Conservation (phyloP, 2,113 vertebrate species). For the Lepisosteus oculatus region DNA sequence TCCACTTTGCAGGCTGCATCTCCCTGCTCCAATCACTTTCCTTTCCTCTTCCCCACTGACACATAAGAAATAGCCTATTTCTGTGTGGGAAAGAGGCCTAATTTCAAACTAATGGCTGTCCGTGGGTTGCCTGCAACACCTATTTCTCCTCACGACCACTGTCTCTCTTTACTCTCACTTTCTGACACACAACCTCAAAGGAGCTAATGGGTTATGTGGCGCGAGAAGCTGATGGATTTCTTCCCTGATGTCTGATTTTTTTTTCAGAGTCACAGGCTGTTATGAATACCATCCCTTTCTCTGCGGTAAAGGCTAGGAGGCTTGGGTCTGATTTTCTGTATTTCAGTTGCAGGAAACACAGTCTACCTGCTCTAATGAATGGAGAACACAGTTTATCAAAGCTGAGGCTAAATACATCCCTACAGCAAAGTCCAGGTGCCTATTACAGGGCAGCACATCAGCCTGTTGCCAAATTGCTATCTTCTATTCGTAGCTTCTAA, state of each 20-base stretch:
- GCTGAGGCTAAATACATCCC: too few relatives aligned
- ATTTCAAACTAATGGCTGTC: conserved; percentile 17
- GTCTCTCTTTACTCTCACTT: neutral
- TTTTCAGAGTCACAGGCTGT: neutral
- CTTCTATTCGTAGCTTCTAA: neutral
- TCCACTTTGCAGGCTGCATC: neutral
- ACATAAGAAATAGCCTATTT: conserved; percentile 5
- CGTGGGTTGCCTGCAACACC: conserved; percentile 1
- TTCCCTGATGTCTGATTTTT: neutral
- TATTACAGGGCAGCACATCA: too few relatives aligned
- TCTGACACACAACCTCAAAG: neutral
- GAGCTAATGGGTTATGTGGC: neutral
- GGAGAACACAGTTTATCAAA: too few relatives aligned
- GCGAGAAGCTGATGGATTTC: neutral
- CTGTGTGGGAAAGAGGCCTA: neutral
- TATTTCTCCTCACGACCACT: neutral
- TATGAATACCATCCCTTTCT: neutral
- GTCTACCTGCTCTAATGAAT: too few relatives aligned
- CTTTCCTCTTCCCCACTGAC: conserved; percentile 9
- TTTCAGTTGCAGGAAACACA: too few relatives aligned
- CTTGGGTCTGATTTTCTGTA: too few relatives aligned
- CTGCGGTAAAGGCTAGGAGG: too few relatives aligned
- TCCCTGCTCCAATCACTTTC: conserved; percentile 3
- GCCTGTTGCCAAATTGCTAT: neutral
- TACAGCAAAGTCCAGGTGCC: too few relatives aligned